Conservation (phyloP, 2,113 vertebrate species). For the Nibea albiflora region DNA sequence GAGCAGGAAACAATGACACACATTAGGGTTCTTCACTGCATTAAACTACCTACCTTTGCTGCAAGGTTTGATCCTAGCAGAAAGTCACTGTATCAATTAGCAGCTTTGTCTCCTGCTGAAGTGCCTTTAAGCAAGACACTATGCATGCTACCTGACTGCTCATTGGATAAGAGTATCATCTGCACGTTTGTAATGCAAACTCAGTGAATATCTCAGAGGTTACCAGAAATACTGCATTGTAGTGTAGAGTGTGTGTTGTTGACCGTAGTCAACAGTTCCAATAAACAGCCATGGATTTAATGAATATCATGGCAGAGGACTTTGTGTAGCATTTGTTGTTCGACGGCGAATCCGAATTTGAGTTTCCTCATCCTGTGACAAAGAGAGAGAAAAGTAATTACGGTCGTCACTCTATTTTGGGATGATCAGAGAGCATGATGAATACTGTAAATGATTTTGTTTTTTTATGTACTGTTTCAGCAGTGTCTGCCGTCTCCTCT, state of each 20-base stretch:
- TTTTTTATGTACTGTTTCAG: conserved; percentile 83
- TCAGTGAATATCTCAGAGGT: conserved; percentile 3
- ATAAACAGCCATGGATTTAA: background rate
- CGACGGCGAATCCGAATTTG: conserved; percentile 35
- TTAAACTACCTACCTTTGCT: background rate
- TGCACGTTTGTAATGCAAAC: background rate
- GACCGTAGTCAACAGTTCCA: background rate
- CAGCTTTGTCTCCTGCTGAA: background rate
- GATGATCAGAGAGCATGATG: background rate
- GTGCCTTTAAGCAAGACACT: background rate
- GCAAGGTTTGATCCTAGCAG: background rate
- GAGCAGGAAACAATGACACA: background rate
- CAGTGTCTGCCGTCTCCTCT: conserved; percentile 85
- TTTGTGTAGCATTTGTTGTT: background rate
- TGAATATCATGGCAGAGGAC: conserved; percentile 15
- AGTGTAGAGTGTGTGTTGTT: conserved; percentile 3
- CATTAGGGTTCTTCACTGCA: background rate
- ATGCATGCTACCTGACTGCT: background rate
- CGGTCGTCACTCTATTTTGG: background rate
- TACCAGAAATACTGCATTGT: conserved; percentile 11
- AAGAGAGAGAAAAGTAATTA: background rate
- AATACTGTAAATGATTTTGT: background rate
- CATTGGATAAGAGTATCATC: background rate
- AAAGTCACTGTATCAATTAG: background rate
- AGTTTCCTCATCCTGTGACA: conserved; percentile 79